These are phyloP conservation scores for Zapus hudsonius DNA, from an alignment of 2,113 vertebrate genomes.

Conservation along the genomic window DNA sequence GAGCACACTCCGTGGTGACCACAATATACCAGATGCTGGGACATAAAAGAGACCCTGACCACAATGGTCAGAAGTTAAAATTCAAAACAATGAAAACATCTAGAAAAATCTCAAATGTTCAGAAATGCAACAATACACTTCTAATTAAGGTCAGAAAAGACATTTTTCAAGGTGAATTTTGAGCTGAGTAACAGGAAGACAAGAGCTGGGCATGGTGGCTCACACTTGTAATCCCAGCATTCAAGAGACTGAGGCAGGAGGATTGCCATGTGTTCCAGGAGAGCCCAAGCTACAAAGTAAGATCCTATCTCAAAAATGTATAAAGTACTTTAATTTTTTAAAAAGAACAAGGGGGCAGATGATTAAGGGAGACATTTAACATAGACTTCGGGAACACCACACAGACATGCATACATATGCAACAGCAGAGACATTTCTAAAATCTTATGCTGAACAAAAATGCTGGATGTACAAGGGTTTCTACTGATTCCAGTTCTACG, in stretches of 20 bases:
- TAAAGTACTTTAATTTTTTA: no score
- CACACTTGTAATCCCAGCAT: not conserved
- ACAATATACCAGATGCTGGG: not conserved
- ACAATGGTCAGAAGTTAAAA: not conserved
- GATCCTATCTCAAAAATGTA: not conserved
- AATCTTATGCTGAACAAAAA: not conserved
- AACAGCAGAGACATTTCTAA: not conserved
- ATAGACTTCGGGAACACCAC: not conserved
- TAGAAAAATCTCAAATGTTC: conserved; percentile 29
- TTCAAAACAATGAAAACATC: not conserved
- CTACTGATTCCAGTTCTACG: not conserved
- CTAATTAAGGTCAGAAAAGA: not conserved
- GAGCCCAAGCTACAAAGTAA: not conserved
- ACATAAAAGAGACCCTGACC: conserved; percentile 6
- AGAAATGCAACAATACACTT: conserved; percentile 25
- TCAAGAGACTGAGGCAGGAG: not conserved
- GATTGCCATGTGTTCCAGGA: not conserved
- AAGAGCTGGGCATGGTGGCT: not conserved
- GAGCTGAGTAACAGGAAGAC: not conserved
- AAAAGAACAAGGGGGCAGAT: no score
- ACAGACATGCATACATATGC: not conserved
- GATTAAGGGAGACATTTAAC: no score
- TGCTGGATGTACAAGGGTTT: not conserved
- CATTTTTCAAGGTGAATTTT: conserved; percentile 2
- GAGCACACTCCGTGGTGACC: not conserved